A percentile compares a stretch with the other conserved stretches of the same genome.
Conservation (phyloP, 2,797 vertebrate species). For the Microhierax caerulescens region DNA sequence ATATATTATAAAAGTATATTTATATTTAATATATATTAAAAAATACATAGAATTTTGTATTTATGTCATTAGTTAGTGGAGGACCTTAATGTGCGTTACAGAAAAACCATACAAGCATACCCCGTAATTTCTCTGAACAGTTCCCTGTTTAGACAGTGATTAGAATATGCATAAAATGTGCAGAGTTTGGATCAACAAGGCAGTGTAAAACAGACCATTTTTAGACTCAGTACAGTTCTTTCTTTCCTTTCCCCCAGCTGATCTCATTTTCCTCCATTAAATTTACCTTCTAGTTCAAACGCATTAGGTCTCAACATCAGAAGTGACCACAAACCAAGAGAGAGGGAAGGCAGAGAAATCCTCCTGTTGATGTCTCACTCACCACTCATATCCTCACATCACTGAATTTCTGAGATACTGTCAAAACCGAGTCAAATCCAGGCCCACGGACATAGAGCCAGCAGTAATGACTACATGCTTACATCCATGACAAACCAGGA, state of each 20-base stretch:
- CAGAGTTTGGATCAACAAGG: not conserved
- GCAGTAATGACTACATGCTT: not conserved
- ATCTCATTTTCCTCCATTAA: not conserved
- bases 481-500: not conserved
- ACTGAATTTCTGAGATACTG: not conserved
- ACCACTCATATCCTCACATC: not conserved
- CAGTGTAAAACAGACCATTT: not conserved
- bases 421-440: not conserved
- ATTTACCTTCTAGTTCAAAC: not conserved
- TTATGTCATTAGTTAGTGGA: not conserved
- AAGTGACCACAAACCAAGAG: not conserved
- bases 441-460: rapidly evolving
- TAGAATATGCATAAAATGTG: not conserved
- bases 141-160: not conserved
- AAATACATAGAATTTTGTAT: not conserved
- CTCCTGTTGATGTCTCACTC: not conserved
- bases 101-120: not conserved
- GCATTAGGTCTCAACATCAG: not conserved
- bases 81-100: not conserved
- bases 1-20: not conserved
- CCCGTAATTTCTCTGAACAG: not conserved
- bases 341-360: not conserved
- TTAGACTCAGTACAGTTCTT: not conserved
- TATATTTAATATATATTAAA: not conserved
- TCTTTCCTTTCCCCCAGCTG: not conserved